phyloP scores from a whole-genome alignment of 2,113 vertebrate genomes.

The Ranitomeya variabilis region DNA sequence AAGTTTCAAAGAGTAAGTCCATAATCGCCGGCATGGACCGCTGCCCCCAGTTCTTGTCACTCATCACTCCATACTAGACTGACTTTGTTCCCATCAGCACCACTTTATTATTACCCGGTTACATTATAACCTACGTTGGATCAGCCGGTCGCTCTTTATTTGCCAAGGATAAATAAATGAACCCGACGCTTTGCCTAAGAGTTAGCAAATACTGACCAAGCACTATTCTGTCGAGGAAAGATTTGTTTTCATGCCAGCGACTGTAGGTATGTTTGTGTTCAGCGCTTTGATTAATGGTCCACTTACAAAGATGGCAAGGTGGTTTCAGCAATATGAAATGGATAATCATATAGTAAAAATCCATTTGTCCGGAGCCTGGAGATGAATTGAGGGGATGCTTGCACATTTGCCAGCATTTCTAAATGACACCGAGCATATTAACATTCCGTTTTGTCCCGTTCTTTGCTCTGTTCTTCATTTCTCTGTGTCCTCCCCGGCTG shows the following conservation, averaged over 20 bases:
- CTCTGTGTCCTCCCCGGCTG: neutral
- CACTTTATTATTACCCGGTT: neutral
- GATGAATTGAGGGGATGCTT: conserved; percentile 23
- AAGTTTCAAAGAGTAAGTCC: neutral
- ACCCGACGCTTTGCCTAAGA: neutral
- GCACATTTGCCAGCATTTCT: conserved; percentile 21
- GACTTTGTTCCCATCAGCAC: neutral
- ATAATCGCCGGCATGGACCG: neutral
- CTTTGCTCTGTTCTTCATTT: neutral
- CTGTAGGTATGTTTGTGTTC: conserved; percentile 33
- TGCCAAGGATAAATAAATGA: conserved; percentile 6
- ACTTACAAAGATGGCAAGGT: conserved; percentile 29
- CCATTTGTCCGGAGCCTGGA: conserved; percentile 19
- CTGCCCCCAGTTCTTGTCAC: neutral
- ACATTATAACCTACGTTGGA: neutral
- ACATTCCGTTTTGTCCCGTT: conserved; percentile 15
- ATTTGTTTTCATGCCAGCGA: neutral
- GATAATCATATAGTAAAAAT: conserved; percentile 35
- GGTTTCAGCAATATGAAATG: conserved; percentile 25
- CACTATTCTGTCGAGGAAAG: conserved; percentile 16
- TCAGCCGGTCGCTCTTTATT: conserved; percentile 12
- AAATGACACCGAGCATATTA: neutral
- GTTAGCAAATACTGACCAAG: conserved; percentile 29
- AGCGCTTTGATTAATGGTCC: conserved; percentile 26
- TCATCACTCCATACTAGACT: neutral